These are phyloP conservation scores for Drosophila santomea DNA, from an alignment of 1,140 invertebrate genomes.

Conservation along the genomic window DNA sequence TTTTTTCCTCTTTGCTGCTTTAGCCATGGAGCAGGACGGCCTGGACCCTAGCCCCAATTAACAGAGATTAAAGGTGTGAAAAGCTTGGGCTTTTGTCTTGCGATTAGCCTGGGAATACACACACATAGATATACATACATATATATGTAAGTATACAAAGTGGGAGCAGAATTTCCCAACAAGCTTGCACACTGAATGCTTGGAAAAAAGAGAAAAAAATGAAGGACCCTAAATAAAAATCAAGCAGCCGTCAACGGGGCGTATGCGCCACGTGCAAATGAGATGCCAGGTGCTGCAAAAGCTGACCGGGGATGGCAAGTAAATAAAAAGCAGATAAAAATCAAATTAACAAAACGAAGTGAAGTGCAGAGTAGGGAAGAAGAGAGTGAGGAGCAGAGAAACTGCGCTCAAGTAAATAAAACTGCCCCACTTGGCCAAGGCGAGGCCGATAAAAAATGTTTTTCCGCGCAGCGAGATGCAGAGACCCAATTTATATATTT, in stretches of 20 bases:
- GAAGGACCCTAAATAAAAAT: conserved; percentile 63
- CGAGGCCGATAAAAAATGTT: conserved; percentile 63
- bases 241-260: conserved; percentile 48
- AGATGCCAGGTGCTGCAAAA: conserved; percentile 37
- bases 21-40: background rate
- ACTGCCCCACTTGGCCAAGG: conserved; percentile 45
- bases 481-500: conserved; percentile 76
- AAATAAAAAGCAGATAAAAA: conserved; percentile 81
- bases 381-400: conserved; percentile 54
- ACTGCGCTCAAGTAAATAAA: conserved; percentile 75
- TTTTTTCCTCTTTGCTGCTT: conserved; percentile 30
- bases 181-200: conserved; percentile 16
- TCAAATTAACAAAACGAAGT: conserved; percentile 76
- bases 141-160: background rate
- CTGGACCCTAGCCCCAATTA: conserved; percentile 29
- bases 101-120: conserved; percentile 33
- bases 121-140: background rate
- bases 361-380: conserved; percentile 51
- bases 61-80: conserved; percentile 55
- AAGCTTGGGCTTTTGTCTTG: conserved; percentile 52
- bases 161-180: background rate
- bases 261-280: conserved; percentile 65
- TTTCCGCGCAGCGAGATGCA: conserved; percentile 24
- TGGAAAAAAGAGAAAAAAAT: conserved; percentile 47
- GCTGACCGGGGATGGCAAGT: conserved; percentile 38